Base-by-base conservation (phyloP, 2,888 invertebrate species). In the Rhopalosiphum nymphaeae region DNA sequence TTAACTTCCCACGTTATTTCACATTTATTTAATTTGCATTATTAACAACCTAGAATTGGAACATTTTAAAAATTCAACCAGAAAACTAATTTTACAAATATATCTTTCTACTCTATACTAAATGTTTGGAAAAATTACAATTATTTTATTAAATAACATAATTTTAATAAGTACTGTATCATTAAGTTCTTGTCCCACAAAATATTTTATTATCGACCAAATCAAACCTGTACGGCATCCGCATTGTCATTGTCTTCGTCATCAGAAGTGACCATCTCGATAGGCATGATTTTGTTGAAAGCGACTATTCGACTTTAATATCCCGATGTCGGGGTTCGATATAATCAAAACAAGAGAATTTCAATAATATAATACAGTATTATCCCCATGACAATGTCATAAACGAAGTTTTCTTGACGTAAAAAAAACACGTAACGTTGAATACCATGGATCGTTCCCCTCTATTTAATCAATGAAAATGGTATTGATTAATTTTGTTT, bases 1-100 rank as follows among this genome's bases (percentile, higher is more conserved):
- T 44, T 36, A 36, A 78, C 49, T 78, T 91, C 78, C 90, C 90
- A 91, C 49, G 90, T 91, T 49, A 78, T 67, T 78, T 29, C 21
- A n/a, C n/a, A 78, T 9, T 36, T 78, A 21, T 25, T 78, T 36
- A 78, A 36, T 78, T 36, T 21, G 36, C 78, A 36, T 78, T 25
- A 36, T 78, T 25, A 78, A 78, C 78, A 36, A 36, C 21, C 9
- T 78, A 78, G 21, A 78, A 78, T 36, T 78, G 36, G 78, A 78
- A 42, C 9, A 36, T 36, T n/a, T 67, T 78, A 36, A 78, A 78
- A 78, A 78, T 36, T 49, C 21, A n/a, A n/a, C 49, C n/a, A 16
- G 21, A 87, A 87, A 49, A 49, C n/a, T 87, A 29, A 29, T 78
- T 36, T 78, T 86, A 86, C 5, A 29, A 86, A 7, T 16, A 0